Conservation (phyloP, 2,888 invertebrate genomes). For the Trisateles emortualis region DNA sequence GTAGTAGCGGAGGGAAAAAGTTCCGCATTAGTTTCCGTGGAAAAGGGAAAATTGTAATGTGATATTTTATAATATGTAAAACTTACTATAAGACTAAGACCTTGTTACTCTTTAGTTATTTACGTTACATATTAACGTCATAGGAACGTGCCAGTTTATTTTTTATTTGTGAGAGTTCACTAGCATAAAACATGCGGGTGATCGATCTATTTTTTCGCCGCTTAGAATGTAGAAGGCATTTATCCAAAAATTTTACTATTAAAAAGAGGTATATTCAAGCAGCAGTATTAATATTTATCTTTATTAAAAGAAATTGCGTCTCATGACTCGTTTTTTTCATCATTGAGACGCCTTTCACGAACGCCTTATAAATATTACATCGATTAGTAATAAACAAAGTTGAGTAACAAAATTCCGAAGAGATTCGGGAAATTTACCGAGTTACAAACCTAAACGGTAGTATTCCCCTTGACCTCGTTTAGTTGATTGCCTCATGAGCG, state of each 20-base stretch:
- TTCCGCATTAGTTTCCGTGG: conserved; percentile 2
- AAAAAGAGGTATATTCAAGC: too few relatives aligned
- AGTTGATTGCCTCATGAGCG: conserved; percentile 36
- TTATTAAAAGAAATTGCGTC: background rate
- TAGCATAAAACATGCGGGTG: background rate
- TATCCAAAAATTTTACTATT: too few relatives aligned
- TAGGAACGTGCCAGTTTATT: too few relatives aligned
- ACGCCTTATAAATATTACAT: background rate
- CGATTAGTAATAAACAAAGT: background rate
- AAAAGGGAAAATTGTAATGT: background rate
- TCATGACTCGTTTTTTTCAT: too few relatives aligned
- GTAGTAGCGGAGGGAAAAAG: background rate
- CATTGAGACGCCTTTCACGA: too few relatives aligned
- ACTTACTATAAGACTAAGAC: background rate
- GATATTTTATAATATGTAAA: background rate
- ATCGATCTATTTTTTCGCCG: background rate
- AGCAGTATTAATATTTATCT: too few relatives aligned
- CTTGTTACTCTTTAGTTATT: too few relatives aligned
- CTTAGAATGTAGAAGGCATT: too few relatives aligned
- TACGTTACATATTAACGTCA: too few relatives aligned
- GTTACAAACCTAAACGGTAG: conserved; percentile 5
- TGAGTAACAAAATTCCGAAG: background rate
- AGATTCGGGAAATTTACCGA: background rate
- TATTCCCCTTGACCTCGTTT: conserved; percentile 46
- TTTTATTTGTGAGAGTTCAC: too few relatives aligned